Conservation (phyloP, 2,888 invertebrate genomes). For the Acanthococcus lagerstroemiae region DNA sequence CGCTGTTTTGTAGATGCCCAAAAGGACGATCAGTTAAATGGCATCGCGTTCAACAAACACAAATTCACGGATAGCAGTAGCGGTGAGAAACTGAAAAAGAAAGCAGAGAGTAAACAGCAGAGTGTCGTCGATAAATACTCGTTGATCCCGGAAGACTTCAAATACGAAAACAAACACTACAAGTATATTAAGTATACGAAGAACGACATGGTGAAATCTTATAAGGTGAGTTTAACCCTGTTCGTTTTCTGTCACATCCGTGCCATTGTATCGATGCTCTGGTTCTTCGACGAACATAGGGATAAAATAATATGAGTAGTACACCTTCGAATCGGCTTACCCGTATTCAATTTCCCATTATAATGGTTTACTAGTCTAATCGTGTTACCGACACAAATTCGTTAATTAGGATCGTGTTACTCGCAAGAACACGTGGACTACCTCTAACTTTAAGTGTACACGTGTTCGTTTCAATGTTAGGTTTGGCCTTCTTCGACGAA, state of each 20-base stretch:
- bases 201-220: slow-evolving; percentile 51
- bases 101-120: slow-evolving; percentile 34
- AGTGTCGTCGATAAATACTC: slow-evolving; percentile 45
- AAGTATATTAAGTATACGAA: slow-evolving; percentile 67
- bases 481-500: not conserved
- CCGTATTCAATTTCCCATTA: no score
- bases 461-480: no score
- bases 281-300: no score
- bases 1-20: not conserved
- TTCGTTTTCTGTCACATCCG: no score
- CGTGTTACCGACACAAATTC: no score
- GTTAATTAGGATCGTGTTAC: no score
- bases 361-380: not conserved
- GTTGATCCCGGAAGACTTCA: slow-evolving; percentile 63
- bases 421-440: no score
- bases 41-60: not conserved
- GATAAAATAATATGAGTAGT: no score
- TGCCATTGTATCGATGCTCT: no score
- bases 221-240: slow-evolving; percentile 17
- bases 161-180: slow-evolving; percentile 68
- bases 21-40: not conserved
- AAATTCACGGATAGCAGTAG: not conserved
- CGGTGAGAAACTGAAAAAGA: slow-evolving; percentile 28
- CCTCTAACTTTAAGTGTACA: no score
- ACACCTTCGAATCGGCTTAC: no score